phyloP scores from a whole-genome alignment of 2,113 vertebrate species.

The Cricetomys ansorgei region DNA sequence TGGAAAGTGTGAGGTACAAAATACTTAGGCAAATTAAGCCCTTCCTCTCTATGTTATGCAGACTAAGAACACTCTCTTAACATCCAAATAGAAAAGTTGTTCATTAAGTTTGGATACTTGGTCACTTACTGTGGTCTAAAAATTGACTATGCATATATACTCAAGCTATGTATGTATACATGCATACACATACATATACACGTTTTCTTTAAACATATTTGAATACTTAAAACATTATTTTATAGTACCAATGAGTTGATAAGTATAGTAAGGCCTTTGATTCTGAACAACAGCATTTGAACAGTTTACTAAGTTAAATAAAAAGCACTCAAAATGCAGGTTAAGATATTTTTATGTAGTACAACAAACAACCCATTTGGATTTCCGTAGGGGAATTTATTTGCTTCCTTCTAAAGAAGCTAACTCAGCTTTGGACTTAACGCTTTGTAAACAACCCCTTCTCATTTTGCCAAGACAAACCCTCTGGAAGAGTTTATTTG shows the following conservation, averaged over 20 bases:
- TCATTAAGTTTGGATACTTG: conserved; percentile 37
- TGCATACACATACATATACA: not conserved
- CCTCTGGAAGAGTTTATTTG: not conserved
- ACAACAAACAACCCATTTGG: not conserved
- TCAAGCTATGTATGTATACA: not conserved
- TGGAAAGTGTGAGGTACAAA: not conserved
- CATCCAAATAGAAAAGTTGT: conserved; percentile 24
- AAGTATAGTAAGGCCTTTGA: conserved; percentile 16
- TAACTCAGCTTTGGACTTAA: not conserved
- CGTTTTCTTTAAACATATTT: conserved; percentile 13
- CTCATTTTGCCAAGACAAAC: not conserved
- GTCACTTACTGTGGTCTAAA: not conserved
- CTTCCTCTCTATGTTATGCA: not conserved
- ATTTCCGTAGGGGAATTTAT: not conserved
- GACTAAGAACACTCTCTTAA: not conserved
- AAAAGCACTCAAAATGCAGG: not conserved
- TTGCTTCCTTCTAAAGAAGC: not conserved
- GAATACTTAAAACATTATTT: not conserved
- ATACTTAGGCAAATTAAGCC: conserved; percentile 24
- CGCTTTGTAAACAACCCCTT: not conserved
- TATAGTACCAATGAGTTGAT: not conserved
- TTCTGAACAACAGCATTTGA: not conserved
- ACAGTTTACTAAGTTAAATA: conserved; percentile 34
- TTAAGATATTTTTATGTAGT: not conserved
- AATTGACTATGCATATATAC: not conserved